These are phyloP conservation scores for Sipha maydis DNA, from an alignment of 2,888 invertebrate genomes.

Conservation along the genomic window DNA sequence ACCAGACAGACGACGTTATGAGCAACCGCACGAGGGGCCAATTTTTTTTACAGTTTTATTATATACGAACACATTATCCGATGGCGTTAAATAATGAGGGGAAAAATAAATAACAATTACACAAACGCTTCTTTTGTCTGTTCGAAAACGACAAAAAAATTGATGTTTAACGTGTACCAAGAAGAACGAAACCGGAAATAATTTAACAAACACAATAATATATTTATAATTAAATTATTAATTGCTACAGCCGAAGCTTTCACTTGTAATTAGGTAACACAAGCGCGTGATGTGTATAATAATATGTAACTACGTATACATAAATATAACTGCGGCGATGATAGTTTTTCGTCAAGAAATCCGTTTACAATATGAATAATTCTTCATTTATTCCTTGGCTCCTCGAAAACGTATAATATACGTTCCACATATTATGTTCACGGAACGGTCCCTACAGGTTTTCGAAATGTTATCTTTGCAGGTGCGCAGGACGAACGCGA, in stretches of 20 bases:
- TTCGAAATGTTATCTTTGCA: not conserved
- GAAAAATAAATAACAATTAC: constrained; percentile 25
- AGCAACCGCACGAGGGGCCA: not conserved
- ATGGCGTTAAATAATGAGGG: not conserved
- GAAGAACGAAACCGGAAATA: constrained; percentile 46
- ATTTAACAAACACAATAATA: constrained; percentile 26
- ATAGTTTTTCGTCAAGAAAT: not conserved
- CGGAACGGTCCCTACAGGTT: not conserved
- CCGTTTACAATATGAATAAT: not conserved
- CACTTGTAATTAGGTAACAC: constrained; percentile 44
- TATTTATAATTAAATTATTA: constrained; percentile 46
- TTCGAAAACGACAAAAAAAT: not conserved
- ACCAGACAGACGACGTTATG: constrained; percentile 15
- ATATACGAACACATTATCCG: not conserved
- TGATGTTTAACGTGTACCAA: constrained; percentile 2
- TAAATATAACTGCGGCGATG: not conserved
- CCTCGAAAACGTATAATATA: not conserved
- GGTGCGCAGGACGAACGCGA: not conserved
- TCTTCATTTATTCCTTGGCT: not conserved
- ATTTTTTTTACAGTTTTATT: constrained; percentile 11
- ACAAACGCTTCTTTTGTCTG: constrained; percentile 30
- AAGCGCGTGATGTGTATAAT: not conserved
- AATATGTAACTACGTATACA: no score
- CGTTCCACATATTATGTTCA: not conserved
- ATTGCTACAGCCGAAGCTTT: constrained; percentile 4